Evolutionary conservation across 2,113 vertebrate species (phyloP).

Genomic region (Protobothrops flavoviridis): DNA sequence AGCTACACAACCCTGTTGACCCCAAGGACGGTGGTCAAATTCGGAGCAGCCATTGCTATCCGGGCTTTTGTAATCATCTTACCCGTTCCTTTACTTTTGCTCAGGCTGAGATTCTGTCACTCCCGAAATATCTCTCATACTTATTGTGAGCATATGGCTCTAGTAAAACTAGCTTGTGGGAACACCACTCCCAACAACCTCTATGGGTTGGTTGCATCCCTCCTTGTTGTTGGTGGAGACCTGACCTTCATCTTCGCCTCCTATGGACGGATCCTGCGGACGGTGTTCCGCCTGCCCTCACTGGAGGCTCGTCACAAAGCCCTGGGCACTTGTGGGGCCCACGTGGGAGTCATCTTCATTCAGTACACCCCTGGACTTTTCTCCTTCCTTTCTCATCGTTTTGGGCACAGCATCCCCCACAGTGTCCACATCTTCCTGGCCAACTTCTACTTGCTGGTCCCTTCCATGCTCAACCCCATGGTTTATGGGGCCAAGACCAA

Average conservation of each 20-base stretch:
- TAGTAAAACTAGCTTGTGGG: conserved; percentile 66
- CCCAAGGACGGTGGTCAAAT: conserved; percentile 31
- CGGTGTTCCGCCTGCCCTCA: conserved; percentile 42
- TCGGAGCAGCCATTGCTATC: background rate
- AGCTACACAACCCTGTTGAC: conserved; percentile 51
- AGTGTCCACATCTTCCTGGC: conserved; percentile 60
- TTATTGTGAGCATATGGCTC: conserved; percentile 74
- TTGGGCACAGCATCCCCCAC: conserved; percentile 41
- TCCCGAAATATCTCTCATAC: conserved; percentile 63
- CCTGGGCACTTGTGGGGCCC: conserved; percentile 65
- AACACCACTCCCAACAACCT: conserved; percentile 64
- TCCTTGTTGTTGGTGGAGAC: conserved; percentile 60
- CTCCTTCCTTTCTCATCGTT: conserved; percentile 61
- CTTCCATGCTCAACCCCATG: conserved; percentile 65
- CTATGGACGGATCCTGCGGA: conserved; percentile 51
- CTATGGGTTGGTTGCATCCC: conserved; percentile 57
- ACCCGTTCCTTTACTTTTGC: conserved; percentile 58
- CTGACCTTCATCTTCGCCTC: conserved; percentile 48
- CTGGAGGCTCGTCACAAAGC: conserved; percentile 48
- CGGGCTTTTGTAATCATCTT: conserved; percentile 54
- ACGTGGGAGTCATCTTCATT: conserved; percentile 64
- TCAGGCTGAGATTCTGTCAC: conserved; percentile 51
- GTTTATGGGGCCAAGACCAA: conserved; percentile 64
- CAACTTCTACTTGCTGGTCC: conserved; percentile 58
- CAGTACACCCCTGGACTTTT: conserved; percentile 63